Percentiles rank a stretch among this genome's conserved stretches.
Evolutionary conservation across 2,113 vertebrate species (phyloP).

Genomic region (Glaucidium brasilianum): DNA sequence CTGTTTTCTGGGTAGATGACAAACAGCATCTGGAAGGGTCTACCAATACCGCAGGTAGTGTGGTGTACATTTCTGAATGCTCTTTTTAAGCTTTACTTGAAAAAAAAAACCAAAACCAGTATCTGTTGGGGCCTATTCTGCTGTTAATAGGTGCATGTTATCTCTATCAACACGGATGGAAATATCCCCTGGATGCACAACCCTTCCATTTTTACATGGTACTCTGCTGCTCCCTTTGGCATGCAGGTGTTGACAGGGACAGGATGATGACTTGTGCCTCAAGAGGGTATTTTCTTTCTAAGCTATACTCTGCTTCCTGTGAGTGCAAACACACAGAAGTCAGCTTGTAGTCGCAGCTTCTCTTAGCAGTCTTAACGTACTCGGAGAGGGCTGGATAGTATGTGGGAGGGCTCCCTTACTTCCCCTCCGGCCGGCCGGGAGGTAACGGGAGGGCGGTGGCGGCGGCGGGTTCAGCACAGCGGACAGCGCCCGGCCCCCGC

Average conservation of each 20-base stretch:
- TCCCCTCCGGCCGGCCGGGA: background rate
- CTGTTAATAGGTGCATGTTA: background rate
- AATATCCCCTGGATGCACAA: background rate
- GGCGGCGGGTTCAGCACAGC: background rate
- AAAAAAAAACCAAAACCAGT: background rate
- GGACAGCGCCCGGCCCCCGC: background rate
- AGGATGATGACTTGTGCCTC: background rate
- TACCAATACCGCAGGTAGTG: background rate
- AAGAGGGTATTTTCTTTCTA: background rate
- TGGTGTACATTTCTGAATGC: background rate
- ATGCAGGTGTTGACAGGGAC: background rate
- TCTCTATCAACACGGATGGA: background rate
- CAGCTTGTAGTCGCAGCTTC: background rate
- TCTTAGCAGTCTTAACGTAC: background rate
- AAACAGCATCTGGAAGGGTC: background rate
- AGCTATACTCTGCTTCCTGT: background rate
- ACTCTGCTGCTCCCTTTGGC: background rate
- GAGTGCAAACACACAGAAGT: background rate
- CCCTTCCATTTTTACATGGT: background rate
- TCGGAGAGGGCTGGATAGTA: background rate
- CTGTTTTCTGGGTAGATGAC: background rate
- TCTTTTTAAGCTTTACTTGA: background rate
- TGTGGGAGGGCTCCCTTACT: background rate
- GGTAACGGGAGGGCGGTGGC: no score
- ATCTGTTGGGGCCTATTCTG: background rate